A percentile compares a stretch with the other conserved stretches of the same genome.
Conservation (phyloP, 2,113 vertebrate genomes). For the Corydoras sp. region DNA sequence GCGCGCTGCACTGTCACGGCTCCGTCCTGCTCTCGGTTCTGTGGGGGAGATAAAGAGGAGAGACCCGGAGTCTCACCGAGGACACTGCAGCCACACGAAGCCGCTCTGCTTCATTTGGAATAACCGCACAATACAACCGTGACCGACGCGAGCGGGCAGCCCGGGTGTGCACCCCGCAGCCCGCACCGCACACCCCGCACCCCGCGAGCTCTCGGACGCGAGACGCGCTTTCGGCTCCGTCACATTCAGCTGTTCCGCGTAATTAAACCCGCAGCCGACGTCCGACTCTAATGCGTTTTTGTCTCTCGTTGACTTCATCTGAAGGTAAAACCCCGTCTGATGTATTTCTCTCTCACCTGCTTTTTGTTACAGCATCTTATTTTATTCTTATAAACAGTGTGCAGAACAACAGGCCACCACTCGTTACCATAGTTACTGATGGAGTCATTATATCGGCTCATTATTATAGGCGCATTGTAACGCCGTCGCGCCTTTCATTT, state of each 20-base stretch:
- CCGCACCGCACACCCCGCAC: too few relatives aligned
- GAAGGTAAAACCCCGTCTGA: constrained; percentile 19
- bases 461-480: too few relatives aligned
- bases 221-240: too few relatives aligned
- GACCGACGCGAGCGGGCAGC: background rate
- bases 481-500: too few relatives aligned
- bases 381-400: background rate
- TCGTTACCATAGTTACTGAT: too few relatives aligned
- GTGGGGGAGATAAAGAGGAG: constrained; percentile 45
- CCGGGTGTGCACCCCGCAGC: background rate
- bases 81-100: background rate
- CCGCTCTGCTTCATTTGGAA: background rate
- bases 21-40: constrained; percentile 36
- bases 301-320: constrained; percentile 3
- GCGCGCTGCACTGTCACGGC: constrained; percentile 58
- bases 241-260: background rate
- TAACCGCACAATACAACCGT: background rate
- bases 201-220: too few relatives aligned
- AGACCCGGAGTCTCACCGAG: constrained; percentile 32
- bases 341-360: background rate
- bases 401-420: background rate
- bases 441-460: too few relatives aligned
- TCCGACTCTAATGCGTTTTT: constrained; percentile 17
- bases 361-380: background rate
- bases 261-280: constrained; percentile 8